These are phyloP conservation scores for Leptoteleia sp. DNA, from an alignment of 1,140 invertebrate species.

Conservation along the genomic window DNA sequence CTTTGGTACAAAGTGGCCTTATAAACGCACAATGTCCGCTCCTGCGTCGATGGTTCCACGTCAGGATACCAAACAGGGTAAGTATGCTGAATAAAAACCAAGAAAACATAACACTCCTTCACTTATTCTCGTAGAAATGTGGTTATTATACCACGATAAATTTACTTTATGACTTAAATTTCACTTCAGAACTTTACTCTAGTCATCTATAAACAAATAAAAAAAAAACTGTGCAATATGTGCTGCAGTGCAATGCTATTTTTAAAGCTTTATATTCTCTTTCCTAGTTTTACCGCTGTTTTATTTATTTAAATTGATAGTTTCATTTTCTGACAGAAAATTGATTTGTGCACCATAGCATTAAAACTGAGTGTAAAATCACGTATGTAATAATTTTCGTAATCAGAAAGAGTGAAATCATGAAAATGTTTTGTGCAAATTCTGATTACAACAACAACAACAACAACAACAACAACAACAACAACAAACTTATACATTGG, in stretches of 20 bases:
- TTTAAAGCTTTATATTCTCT: background rate
- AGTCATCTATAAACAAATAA: too few relatives aligned
- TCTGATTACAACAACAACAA: constrained; percentile 22
- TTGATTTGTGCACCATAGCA: background rate
- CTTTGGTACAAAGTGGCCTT: constrained; percentile 96
- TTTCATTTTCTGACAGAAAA: background rate
- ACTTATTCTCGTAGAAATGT: constrained; percentile 6
- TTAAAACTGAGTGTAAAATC: constrained; percentile 15
- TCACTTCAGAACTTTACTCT: too few relatives aligned
- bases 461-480: too few relatives aligned
- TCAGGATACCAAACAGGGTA: constrained; percentile 88
- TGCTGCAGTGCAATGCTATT: too few relatives aligned
- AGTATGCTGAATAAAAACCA: background rate
- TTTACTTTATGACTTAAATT: too few relatives aligned
- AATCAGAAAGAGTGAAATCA: constrained; percentile 32
- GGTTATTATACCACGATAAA: constrained; percentile 6
- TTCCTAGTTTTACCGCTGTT: background rate
- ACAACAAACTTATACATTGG: too few relatives aligned
- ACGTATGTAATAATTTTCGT: constrained; percentile 4
- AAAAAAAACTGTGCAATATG: too few relatives aligned
- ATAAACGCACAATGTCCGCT: constrained; percentile 95
- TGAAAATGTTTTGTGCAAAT: constrained; percentile 33
- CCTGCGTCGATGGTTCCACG: constrained; percentile 90
- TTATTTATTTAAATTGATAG: background rate
- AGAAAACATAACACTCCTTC: background rate